phyloP scores from a whole-genome alignment of 37 sponge, comb jelly and placozoan species.

The Aplysina aerophoba region DNA sequence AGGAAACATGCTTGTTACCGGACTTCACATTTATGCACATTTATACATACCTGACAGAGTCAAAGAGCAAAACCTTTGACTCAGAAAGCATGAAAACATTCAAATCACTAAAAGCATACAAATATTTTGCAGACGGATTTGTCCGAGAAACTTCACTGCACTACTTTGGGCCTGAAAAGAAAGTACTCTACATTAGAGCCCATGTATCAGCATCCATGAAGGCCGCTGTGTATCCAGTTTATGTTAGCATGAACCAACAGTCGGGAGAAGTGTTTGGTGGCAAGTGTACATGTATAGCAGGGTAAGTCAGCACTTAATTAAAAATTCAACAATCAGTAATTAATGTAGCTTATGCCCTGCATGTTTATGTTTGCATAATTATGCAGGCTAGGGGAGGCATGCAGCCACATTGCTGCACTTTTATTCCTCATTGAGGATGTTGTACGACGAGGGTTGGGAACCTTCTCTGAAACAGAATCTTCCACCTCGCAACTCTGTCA shows the following conservation, averaged over 20 bases:
- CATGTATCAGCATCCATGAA: neutral
- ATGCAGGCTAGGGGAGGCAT: neutral
- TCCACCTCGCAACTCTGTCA: neutral
- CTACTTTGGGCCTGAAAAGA: neutral
- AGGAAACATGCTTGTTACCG: neutral
- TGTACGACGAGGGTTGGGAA: neutral
- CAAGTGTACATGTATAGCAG: slow-evolving; percentile 5
- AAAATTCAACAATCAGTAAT: neutral
- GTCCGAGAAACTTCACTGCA: neutral
- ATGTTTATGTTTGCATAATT: neutral
- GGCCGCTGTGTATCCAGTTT: neutral
- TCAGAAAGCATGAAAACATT: slow-evolving; percentile 7
- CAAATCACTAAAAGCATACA: slow-evolving; percentile 3
- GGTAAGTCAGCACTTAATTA: neutral
- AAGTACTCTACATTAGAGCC: neutral
- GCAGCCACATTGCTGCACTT: slow-evolving; percentile 19
- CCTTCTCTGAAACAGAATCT: neutral
- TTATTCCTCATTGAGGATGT: neutral
- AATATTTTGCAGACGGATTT: neutral
- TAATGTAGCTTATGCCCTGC: neutral
- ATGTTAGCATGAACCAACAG: neutral
- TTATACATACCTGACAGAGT: slow-evolving; percentile 2
- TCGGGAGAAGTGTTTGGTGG: neutral
- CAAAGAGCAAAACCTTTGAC: neutral
- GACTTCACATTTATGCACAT: slow-evolving; percentile 2